Evolutionary conservation across 2,797 vertebrate species (phyloP).

Genomic region (Amblyraja radiata): DNA sequence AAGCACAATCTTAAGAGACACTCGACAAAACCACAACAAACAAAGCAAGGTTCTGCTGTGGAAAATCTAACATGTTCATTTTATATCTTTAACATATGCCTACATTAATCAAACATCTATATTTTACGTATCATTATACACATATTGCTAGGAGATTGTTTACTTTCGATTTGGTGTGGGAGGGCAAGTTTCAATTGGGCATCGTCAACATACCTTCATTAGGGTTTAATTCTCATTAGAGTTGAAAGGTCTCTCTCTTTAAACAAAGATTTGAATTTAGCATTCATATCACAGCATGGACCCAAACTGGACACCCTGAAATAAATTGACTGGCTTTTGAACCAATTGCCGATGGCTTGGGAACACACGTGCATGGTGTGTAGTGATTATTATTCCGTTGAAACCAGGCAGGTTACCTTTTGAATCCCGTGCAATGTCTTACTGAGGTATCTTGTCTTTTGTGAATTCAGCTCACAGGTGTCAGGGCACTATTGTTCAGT

Average conservation of each 20-base stretch:
- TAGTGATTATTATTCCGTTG: constrained; percentile 11
- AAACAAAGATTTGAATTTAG: constrained; percentile 35
- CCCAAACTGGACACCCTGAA: constrained; percentile 18
- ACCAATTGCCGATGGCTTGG: not conserved
- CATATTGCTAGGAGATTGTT: not conserved
- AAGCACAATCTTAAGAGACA: not conserved
- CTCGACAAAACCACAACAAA: not conserved
- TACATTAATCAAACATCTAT: not conserved
- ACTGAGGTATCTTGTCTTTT: not conserved
- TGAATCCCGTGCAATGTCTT: not conserved
- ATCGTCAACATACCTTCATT: not conserved
- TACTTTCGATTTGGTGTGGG: not conserved
- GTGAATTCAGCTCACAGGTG: not conserved
- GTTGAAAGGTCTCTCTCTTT: not conserved
- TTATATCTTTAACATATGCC: not conserved
- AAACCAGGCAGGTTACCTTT: not conserved
- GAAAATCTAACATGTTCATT: not conserved
- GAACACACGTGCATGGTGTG: not conserved
- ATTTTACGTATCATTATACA: not conserved
- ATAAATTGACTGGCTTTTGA: constrained; percentile 6
- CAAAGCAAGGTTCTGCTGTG: not conserved
- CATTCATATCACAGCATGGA: constrained; percentile 14
- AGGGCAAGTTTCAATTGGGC: not conserved
- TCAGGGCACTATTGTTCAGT: not conserved
- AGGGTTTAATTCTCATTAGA: constrained; percentile 19